Percentiles rank a stretch among this genome's conserved stretches.
Evolutionary conservation across 2,113 vertebrate genomes (phyloP).

Genomic region (Phalacrocorax pelagicus): DNA sequence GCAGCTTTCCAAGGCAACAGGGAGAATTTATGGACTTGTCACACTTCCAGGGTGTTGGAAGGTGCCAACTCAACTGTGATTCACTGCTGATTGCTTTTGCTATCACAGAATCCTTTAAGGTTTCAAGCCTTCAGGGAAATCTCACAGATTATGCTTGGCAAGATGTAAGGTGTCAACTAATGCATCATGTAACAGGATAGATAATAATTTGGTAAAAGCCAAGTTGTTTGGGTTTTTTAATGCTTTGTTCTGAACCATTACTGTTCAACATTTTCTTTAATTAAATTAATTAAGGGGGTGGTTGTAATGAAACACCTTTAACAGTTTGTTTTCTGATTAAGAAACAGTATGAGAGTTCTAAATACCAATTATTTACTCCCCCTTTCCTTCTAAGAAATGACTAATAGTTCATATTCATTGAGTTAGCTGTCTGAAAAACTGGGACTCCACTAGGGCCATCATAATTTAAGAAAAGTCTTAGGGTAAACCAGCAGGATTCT

Average conservation of each 20-base stretch:
- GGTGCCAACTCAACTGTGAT: constrained; percentile 21
- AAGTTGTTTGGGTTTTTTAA: background rate
- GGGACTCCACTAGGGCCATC: background rate
- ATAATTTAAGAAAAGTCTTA: background rate
- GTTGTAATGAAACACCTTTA: background rate
- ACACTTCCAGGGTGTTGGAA: background rate
- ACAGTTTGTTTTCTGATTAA: background rate
- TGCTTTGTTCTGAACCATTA: background rate
- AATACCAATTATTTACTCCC: background rate
- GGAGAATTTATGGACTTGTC: background rate
- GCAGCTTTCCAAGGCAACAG: background rate
- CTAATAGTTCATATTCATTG: background rate
- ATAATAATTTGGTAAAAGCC: constrained; percentile 16
- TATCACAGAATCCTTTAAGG: constrained; percentile 22
- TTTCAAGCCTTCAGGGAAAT: constrained; percentile 31
- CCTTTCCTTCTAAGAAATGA: background rate
- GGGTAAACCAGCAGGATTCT: background rate
- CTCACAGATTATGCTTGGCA: background rate
- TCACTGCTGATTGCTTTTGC: constrained; percentile 48
- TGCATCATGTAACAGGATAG: background rate
- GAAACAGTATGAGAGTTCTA: background rate
- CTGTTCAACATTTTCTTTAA: background rate
- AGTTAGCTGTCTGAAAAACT: background rate
- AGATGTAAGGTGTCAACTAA: constrained; percentile 9
- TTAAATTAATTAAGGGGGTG: background rate